Evolutionary conservation across 2,888 invertebrate genomes (phyloP).

Genomic region (Machimus rusticus): DNA sequence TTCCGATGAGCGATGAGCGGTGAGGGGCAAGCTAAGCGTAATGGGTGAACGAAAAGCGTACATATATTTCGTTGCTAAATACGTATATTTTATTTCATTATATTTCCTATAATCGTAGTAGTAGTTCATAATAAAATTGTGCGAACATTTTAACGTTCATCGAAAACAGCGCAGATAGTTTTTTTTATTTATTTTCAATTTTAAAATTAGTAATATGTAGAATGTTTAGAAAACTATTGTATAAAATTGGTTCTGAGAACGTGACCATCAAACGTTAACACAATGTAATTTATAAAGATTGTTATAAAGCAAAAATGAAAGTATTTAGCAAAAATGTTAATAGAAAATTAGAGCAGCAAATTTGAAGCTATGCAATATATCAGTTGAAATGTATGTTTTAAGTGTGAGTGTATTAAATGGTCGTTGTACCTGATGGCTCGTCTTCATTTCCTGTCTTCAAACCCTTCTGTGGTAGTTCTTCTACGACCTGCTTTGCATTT

Average conservation of each 20-base stretch:
- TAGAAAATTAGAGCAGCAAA: background rate
- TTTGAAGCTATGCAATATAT: background rate
- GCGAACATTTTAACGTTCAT: too few species aligned
- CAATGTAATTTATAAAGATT: background rate
- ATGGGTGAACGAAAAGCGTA: too few species aligned
- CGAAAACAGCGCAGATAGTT: background rate
- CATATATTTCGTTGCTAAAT: too few species aligned
- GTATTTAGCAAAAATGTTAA: background rate
- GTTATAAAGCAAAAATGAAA: background rate
- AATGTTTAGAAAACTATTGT: background rate
- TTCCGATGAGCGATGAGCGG: too few species aligned
- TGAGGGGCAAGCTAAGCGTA: too few species aligned
- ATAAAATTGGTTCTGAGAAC: background rate
- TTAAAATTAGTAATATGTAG: background rate
- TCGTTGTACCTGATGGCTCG: constrained; percentile 7
- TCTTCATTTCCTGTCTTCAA: constrained; percentile 16
- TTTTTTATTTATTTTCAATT: background rate
- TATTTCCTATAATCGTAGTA: too few species aligned
- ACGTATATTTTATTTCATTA: too few species aligned
- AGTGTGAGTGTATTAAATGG: background rate
- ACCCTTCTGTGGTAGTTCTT: constrained; percentile 39
- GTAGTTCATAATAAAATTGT: too few species aligned
- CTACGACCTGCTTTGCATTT: constrained; percentile 36
- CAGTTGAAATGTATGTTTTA: background rate
- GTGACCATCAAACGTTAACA: background rate